Base-by-base conservation (phyloP, 2,797 vertebrate species). In the Crocidura indochinensis region DNA sequence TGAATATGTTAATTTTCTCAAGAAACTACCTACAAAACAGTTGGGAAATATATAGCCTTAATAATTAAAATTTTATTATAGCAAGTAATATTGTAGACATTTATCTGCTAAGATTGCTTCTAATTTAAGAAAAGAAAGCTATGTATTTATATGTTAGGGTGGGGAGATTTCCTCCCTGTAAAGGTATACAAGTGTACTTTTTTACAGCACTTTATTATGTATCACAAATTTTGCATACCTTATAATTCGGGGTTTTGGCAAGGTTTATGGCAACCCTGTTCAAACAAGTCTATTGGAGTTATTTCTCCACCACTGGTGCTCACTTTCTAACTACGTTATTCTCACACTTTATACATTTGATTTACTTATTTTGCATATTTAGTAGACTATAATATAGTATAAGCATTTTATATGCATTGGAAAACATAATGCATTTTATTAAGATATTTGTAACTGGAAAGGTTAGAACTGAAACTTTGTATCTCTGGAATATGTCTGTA, bases 1-100 rank as follows among this genome's bases (percentile, higher is more conserved):
- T 81, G 10, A 85, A 84, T 68, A 78, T 46, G 15, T 56, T 26
- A 73, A 4, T 29, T 86, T 67, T 77, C 38, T 82, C 56, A 82
- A 69, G 38, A 81, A 31, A 89, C 82, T 60, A 15, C 29, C 67
- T 53, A 67, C 0, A 51, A 44, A 38, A 38, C 38, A 49, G 27
- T 17, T 75, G 44, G 19, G 1, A 2, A 20, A 56, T 77, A 62
- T 44, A 19, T 62, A 31, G 5, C 2, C 47, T 19, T 56, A 22
- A 85, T 29, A 82, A 81, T 69, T 49, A 53, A 2, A 51, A 38
- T 51, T 78, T 47, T 62, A 62, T 49, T 12, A 3, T 65, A 81
- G 60, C 22, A 78, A 56, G 0, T 47, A 56, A 0, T 56, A 24
- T 19, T 5, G 44, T n/a, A 1, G 22, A 62, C 12, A 89, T 47